Conservation (phyloP, 2,797 vertebrate genomes). For the Sebastes oblongus region DNA sequence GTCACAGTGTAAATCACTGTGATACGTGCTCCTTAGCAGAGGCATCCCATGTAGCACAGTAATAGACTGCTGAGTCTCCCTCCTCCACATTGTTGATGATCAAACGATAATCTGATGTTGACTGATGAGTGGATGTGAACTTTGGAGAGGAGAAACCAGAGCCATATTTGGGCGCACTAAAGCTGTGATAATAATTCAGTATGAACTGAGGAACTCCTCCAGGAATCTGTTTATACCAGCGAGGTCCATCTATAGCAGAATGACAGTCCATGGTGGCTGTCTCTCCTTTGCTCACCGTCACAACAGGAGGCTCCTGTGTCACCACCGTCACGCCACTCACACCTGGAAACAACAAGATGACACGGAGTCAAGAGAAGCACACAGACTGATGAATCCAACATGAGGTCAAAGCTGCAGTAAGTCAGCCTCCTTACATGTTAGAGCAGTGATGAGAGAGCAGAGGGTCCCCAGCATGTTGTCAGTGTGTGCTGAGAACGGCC, state of each 20-base stretch:
- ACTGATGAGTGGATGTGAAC: constrained; percentile 40
- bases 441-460: too few relatives aligned
- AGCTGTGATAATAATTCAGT: too few relatives aligned
- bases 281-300: constrained; percentile 52
- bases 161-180: too few relatives aligned
- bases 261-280: constrained; percentile 64
- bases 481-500: too few relatives aligned
- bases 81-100: constrained; percentile 38
- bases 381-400: too few relatives aligned
- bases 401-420: too few relatives aligned
- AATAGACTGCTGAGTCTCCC: constrained; percentile 58
- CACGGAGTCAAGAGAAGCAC: too few relatives aligned
- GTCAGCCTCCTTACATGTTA: too few relatives aligned
- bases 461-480: too few relatives aligned
- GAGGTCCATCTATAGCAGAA: too few relatives aligned
- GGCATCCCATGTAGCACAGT: rapidly evolving
- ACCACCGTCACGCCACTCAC: constrained; percentile 55
- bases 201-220: not conserved
- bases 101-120: constrained; percentile 37
- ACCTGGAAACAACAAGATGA: not conserved
- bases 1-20: constrained; percentile 58
- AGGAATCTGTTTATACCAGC: not conserved
- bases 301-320: constrained; percentile 65
- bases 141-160: constrained; percentile 39
- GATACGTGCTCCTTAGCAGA: rapidly evolving